These are phyloP conservation scores for Sparidentex hasta DNA, from an alignment of 2,797 vertebrate species.

Conservation along the genomic window DNA sequence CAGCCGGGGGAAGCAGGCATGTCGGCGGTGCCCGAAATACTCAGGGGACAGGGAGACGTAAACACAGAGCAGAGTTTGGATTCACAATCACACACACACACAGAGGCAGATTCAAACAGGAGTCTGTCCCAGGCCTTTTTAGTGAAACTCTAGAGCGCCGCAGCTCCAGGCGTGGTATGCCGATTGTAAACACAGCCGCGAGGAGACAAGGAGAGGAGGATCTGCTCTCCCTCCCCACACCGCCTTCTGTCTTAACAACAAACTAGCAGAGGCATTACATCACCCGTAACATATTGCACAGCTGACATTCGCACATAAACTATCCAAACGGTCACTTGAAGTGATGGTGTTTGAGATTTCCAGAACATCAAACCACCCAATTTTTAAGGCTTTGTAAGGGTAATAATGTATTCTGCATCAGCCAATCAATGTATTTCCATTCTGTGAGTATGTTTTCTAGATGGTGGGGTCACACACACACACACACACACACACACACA, in stretches of 20 bases:
- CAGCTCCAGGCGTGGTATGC: conserved; percentile 76
- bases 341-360: not conserved
- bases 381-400: not conserved
- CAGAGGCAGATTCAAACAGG: conserved; percentile 51
- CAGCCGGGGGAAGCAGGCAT: conserved; percentile 56
- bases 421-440: not conserved
- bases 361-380: not conserved
- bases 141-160: conserved; percentile 78
- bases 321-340: not conserved
- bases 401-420: not conserved
- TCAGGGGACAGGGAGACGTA: conserved; percentile 68
- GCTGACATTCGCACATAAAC: not conserved
- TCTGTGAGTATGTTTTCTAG: not conserved
- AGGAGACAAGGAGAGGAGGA: conserved; percentile 69
- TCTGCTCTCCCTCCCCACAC: conserved; percentile 45
- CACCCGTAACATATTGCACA: conserved; percentile 35
- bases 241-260: conserved; percentile 55
- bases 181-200: conserved; percentile 78
- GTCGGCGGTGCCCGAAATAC: conserved; percentile 56
- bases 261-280: conserved; percentile 36
- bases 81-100: conserved; percentile 46
- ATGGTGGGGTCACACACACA: not conserved
- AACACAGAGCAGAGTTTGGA: conserved; percentile 74
- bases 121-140: conserved; percentile 64
- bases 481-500: not conserved